phyloP scores from a whole-genome alignment of 2,797 vertebrate species.

The Cossypha heuglini region DNA sequence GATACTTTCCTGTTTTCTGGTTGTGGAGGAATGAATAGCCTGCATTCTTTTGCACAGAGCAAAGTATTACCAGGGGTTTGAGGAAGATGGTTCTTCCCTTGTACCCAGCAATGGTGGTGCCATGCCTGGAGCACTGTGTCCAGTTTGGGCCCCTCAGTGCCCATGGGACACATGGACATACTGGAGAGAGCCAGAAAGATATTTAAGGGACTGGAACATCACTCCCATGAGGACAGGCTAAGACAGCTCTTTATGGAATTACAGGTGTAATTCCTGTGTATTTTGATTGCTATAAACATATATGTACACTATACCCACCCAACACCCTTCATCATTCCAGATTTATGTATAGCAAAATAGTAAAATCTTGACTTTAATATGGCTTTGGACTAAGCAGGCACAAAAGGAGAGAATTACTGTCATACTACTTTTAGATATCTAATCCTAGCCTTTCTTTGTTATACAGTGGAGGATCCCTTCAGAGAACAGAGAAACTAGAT shows the following conservation, averaged over 20 bases:
- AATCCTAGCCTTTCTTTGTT: background rate
- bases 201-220: background rate
- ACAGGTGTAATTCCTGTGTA: background rate
- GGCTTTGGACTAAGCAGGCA: background rate
- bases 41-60: background rate
- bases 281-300: background rate
- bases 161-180: background rate
- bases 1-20: background rate
- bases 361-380: background rate
- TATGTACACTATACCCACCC: rapidly evolving
- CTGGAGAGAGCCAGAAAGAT: background rate
- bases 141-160: background rate
- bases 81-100: background rate
- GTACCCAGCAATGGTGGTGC: background rate
- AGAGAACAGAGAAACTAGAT: background rate
- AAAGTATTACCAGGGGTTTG: background rate
- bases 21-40: background rate
- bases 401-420: background rate
- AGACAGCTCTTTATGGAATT: background rate
- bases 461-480: background rate
- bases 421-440: background rate
- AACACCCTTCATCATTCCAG: background rate
- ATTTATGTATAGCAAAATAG: background rate
- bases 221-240: background rate
- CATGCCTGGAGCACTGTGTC: rapidly evolving